Conservation (phyloP, 2,888 invertebrate species). For the Pardosa pseudoannulata region DNA sequence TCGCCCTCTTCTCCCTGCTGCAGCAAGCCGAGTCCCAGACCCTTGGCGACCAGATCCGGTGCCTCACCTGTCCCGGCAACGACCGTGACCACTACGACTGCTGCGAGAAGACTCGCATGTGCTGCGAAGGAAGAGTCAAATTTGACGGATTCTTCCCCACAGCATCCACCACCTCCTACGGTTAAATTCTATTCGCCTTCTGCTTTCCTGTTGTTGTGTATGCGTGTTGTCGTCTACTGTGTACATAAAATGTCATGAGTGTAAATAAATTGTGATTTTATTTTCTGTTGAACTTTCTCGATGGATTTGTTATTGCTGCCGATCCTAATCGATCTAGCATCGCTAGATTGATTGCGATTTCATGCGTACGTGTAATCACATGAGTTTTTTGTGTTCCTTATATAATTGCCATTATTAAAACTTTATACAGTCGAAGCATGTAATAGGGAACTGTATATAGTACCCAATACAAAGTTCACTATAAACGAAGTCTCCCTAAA, state of each 20-base stretch:
- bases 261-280: not conserved
- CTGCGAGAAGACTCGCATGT: constrained; percentile 16
- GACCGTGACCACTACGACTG: constrained; percentile 39
- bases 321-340: too few species aligned
- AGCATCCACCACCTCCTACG: constrained; percentile 33
- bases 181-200: not conserved
- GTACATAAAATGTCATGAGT: not conserved
- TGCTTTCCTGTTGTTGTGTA: not conserved
- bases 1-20: not conserved
- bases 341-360: too few species aligned
- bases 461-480: too few species aligned
- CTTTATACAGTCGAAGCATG: too few species aligned
- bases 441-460: too few species aligned
- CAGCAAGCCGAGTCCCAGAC: not conserved
- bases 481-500: too few species aligned
- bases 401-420: too few species aligned
- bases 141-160: constrained; percentile 30
- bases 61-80: constrained; percentile 44
- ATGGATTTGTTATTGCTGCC: too few species aligned
- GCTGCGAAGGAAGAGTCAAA: constrained; percentile 49
- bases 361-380: too few species aligned
- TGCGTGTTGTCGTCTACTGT: not conserved
- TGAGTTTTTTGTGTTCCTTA: too few species aligned
- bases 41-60: constrained; percentile 18
- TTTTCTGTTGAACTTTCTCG: too few species aligned